These are phyloP conservation scores for Colletes gigas DNA, from an alignment of 1,140 invertebrate genomes.

Conservation along the genomic window DNA sequence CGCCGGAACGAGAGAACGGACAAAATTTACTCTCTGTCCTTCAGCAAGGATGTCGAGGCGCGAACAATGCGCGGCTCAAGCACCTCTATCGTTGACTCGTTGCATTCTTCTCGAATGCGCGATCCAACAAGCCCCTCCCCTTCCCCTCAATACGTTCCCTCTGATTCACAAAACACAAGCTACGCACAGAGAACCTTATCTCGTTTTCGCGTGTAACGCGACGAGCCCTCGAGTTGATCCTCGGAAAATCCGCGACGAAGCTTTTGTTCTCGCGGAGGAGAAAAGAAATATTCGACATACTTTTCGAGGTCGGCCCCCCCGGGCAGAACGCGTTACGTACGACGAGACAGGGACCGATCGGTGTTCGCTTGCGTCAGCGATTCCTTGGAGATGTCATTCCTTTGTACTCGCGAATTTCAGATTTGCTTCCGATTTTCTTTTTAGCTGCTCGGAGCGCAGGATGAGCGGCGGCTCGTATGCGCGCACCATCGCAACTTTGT, in stretches of 20 bases:
- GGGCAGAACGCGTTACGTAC: slow-evolving; percentile 32
- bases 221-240: slow-evolving; percentile 20
- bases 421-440: background rate
- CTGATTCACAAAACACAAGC: slow-evolving; percentile 33
- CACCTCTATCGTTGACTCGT: background rate
- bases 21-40: slow-evolving; percentile 36
- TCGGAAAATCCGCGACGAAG: slow-evolving; percentile 1
- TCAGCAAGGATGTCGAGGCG: slow-evolving; percentile 24
- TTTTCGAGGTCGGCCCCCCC: slow-evolving; percentile 38
- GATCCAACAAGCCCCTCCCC: background rate
- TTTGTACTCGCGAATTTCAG: background rate
- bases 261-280: slow-evolving; percentile 29
- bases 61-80: slow-evolving; percentile 40
- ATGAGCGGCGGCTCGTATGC: too few species aligned
- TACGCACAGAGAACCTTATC: slow-evolving; percentile 23
- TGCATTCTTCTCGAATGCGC: slow-evolving; percentile 4
- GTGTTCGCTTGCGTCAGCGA: slow-evolving; percentile 11
- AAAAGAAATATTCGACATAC: slow-evolving; percentile 41
- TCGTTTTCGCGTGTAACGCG: slow-evolving; percentile 35
- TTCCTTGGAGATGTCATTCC: background rate
- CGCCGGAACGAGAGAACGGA: slow-evolving; percentile 22
- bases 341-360: slow-evolving; percentile 52
- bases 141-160: slow-evolving; percentile 10
- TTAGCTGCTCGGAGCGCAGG: too few species aligned
- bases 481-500: too few species aligned